Evolutionary conservation across 1,140 invertebrate genomes (phyloP), one percentile per base, ranked within the genome.

Genomic region (Laodelphax striatellus): DNA sequence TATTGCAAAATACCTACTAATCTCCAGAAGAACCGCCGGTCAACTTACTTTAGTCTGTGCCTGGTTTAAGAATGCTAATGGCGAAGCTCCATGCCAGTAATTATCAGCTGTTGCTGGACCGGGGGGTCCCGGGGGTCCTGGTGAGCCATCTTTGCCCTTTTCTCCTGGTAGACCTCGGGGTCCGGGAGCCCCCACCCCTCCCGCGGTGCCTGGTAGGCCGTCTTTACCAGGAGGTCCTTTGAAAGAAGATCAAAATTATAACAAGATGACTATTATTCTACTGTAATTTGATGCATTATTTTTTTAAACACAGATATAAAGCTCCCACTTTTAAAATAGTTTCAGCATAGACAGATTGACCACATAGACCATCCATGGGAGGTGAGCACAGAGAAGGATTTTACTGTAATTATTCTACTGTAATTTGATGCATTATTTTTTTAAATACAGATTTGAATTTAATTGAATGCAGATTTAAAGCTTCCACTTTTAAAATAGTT

Each of bases 51-150:
- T 68, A 21, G 19, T 63, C 41, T 67, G 61, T 2, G 61, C 61
- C 56, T 85, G 82, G 68, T 83, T 79, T 41, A 91, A 72, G 62
- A 90, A 70, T 52, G 86, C 86, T 50, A 86, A 84, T 38, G 91
- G 73, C 63, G 84, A 80, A 63, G 84, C 84, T 43, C 83, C 83
- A 70, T 88, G 86, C 67, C 87, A 89, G 11, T 81, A 82, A 3
- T 88, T 70, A 1, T 80, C 79, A 68, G 87, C 85, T 17, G 86
- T 79, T 17, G 78, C 70, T 28, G 74, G 75, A 43, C 89, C 88
- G 31, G 81, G 82, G 0, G 82, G 83, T 31, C 87, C 87, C 21
- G 82, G 74, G 44, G 81, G 77, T 63, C 91, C 90, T 41, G 82
- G 78, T 2, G 77, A 70, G 46, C 90, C 91, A 57, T 79, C 73